phyloP scores from a whole-genome alignment of 2,888 invertebrate genomes.

The Drosophila antonietae region DNA sequence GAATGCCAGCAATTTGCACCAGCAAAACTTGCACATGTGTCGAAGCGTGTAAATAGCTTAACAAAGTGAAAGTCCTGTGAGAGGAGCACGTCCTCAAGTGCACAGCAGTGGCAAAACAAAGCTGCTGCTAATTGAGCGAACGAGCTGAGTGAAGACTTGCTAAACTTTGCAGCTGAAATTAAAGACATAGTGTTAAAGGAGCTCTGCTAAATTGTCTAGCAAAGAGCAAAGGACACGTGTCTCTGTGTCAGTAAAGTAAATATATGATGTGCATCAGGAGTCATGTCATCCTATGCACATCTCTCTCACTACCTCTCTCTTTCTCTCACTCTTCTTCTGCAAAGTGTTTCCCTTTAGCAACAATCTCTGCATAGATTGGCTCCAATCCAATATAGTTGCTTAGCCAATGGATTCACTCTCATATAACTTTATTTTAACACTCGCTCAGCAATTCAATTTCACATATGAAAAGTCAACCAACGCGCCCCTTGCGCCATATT shows the following conservation, averaged over 20 bases:
- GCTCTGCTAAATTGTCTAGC: not conserved
- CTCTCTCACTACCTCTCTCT: no score
- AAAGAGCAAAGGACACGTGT: not conserved
- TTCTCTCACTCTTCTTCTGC: not conserved
- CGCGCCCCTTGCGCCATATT: slow-evolving; percentile 22
- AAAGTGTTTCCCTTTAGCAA: not conserved
- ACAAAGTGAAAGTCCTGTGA: slow-evolving; percentile 16
- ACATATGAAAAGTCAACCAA: not conserved
- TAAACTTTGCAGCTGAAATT: slow-evolving; percentile 13
- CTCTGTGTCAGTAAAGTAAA: not conserved
- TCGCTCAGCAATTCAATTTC: not conserved
- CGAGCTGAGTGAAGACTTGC: slow-evolving; percentile 8
- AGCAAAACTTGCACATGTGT: slow-evolving; percentile 37
- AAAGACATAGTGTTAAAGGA: not conserved
- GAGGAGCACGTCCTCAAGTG: slow-evolving; percentile 20
- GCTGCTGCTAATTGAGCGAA: slow-evolving; percentile 51
- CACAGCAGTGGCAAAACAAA: slow-evolving; percentile 42
- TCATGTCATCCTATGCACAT: not conserved
- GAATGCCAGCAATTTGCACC: slow-evolving; percentile 58
- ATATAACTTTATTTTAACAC: not conserved
- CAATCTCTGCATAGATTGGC: not conserved
- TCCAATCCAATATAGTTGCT: not conserved
- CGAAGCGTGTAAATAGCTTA: slow-evolving; percentile 41
- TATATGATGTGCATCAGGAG: not conserved
- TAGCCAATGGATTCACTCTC: not conserved